These are phyloP conservation scores for Lissocephala sabroskyi DNA, from an alignment of 2,888 invertebrate species.

Conservation along the genomic window DNA sequence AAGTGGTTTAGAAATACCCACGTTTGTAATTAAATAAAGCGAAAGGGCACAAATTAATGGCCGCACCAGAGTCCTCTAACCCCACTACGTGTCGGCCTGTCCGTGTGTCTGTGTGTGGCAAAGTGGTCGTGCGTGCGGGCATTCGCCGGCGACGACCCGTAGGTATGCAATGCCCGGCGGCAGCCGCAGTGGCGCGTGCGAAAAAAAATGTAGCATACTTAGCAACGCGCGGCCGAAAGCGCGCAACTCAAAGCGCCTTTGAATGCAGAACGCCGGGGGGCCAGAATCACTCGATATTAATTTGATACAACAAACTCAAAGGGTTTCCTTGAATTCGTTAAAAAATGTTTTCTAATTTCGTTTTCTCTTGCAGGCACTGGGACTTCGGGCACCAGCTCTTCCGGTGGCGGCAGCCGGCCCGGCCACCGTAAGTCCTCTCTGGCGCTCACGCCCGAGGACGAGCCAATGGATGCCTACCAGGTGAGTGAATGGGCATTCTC, in stretches of 20 bases:
- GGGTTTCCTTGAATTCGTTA: too few relatives aligned
- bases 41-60: slow-evolving; percentile 43
- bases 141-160: slow-evolving; percentile 14
- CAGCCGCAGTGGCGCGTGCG: slow-evolving; percentile 1
- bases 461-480: slow-evolving; percentile 79
- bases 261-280: too few relatives aligned
- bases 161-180: slow-evolving; percentile 39
- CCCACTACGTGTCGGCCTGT: slow-evolving; percentile 8
- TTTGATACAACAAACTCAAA: background rate
- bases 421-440: slow-evolving; percentile 80
- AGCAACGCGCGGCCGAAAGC: slow-evolving; percentile 18
- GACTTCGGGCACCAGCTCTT: slow-evolving; percentile 76
- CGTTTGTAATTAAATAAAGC: slow-evolving; percentile 58
- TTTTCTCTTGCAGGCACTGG: slow-evolving; percentile 72
- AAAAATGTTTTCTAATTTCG: too few relatives aligned
- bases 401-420: slow-evolving; percentile 74
- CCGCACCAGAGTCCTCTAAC: slow-evolving; percentile 12
- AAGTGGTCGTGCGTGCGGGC: slow-evolving; percentile 1
- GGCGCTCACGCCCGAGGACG: slow-evolving; percentile 81
- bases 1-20: slow-evolving; percentile 56
- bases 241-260: too few relatives aligned
- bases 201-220: slow-evolving; percentile 42
- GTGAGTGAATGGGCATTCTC: too few relatives aligned
- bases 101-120: slow-evolving; percentile 26
- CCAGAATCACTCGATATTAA: too few relatives aligned